A percentile compares a stretch with the other conserved stretches of the same genome.
Evolutionary conservation across 1,140 invertebrate genomes (phyloP).

Genomic region (Apis dorsata): DNA sequence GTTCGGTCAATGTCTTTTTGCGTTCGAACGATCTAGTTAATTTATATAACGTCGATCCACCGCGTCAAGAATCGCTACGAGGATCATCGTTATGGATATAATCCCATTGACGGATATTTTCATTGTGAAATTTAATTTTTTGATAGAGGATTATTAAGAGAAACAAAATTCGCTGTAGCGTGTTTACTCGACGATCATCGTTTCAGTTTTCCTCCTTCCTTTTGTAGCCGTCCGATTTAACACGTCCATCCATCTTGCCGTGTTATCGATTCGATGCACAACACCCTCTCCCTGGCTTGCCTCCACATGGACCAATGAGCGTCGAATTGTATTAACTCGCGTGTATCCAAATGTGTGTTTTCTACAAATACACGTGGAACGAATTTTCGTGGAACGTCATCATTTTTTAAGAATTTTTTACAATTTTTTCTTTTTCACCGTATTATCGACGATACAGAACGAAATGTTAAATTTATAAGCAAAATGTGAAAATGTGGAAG

Average conservation of each 20-base stretch:
- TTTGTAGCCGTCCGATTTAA: slow-evolving; percentile 25
- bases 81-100: too few species aligned
- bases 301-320: neutral
- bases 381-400: neutral
- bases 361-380: neutral
- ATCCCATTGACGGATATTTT: too few species aligned
- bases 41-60: neutral
- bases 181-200: slow-evolving; percentile 12
- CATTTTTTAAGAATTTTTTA: too few species aligned
- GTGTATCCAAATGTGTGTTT: too few species aligned
- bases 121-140: neutral
- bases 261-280: slow-evolving; percentile 37
- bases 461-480: too few species aligned
- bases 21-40: neutral
- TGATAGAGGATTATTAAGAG: neutral
- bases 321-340: neutral
- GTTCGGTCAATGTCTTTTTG: neutral
- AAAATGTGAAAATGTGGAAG: too few species aligned
- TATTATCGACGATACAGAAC: too few species aligned
- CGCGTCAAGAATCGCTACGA: too few species aligned
- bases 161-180: neutral
- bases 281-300: neutral
- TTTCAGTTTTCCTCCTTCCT: neutral
- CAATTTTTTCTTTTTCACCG: too few species aligned
- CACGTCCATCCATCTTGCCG: slow-evolving; percentile 17